Evolutionary conservation across 2,797 vertebrate genomes (phyloP), one percentile per base, ranked within the genome.

Genomic region (Numenius phaeopus): DNA sequence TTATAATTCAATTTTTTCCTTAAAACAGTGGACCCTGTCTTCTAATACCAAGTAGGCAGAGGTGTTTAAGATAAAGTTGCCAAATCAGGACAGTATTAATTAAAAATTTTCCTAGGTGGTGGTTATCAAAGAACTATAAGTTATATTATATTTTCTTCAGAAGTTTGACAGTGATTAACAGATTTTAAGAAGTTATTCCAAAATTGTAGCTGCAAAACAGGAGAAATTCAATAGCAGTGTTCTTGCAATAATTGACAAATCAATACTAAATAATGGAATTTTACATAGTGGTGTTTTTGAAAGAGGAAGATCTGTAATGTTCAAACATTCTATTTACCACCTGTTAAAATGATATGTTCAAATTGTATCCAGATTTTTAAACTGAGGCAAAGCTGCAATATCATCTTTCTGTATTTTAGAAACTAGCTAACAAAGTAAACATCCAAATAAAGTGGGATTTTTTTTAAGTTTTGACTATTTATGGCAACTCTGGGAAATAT

Each of bases 211-310:
- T 93, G 27, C n/a, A 87, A 86, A 85, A 37, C 14, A 89, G 30
- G 10, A 55, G 19, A 78, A 58, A 90, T 72, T 90, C 34, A 87
- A 57, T 34, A 78, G 7, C 11, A 40, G 11, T 22, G 2, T 79
- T 72, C n/a, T 54, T 85, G 37, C 19, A 94, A 46, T 81, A 81
- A 83, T 23, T 89, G 66, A 40, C 37, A 87, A 90, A 94, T 90
- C 46, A 57, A 42, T 66, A 88, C 7, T 26, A 90, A 88, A 27
- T 62, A 58, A 55, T 29, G 44, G 15, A 91, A 52, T 89, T 96
- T 92, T 91, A 73, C 40, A 78, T 30, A 85, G 55, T 8, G 44
- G 14, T 50, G 71, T 52, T 91, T 91, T 80, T 88, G 44, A 91
- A 58, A 91, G 40, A 44, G 9, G 44, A 72, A 87, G 14, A 57